A percentile compares a stretch with the other conserved stretches of the same genome.
Conservation (phyloP, 2,888 invertebrate species). For the Lepidonotus clava region DNA sequence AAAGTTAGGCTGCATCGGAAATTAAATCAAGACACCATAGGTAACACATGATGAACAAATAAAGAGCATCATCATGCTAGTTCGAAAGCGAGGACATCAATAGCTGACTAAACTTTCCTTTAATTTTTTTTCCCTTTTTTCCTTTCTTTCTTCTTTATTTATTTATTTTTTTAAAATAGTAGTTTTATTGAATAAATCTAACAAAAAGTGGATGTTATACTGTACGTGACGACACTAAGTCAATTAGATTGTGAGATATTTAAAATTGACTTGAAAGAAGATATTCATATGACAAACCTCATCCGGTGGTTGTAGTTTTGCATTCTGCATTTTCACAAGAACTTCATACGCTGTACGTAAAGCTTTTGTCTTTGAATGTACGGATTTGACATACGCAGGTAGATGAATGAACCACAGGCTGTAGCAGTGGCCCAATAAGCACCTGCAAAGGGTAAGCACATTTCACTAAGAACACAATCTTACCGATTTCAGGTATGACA, state of each 20-base stretch:
- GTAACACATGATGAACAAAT: background rate
- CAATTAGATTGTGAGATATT: background rate
- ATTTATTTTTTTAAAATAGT: background rate
- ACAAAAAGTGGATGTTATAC: background rate
- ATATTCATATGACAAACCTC: constrained; percentile 87
- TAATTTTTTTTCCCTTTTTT: too few species aligned
- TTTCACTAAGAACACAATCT: background rate
- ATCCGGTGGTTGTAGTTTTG: constrained; percentile 91
- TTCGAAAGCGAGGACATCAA: too few species aligned
- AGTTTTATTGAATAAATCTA: background rate
- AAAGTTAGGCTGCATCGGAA: too few species aligned
- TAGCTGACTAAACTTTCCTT: too few species aligned
- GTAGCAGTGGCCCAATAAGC: constrained; percentile 82
- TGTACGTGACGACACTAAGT: background rate
- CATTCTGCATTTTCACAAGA: constrained; percentile 91
- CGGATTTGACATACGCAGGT: constrained; percentile 88
- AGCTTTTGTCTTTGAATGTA: constrained; percentile 88
- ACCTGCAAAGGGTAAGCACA: constrained; percentile 68
- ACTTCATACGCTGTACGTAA: constrained; percentile 92
- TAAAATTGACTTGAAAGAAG: background rate
- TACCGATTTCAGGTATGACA: too few species aligned
- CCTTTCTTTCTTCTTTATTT: too few species aligned
- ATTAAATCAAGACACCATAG: background rate
- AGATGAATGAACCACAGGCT: constrained; percentile 97
- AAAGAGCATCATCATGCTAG: background rate